phyloP scores from a whole-genome alignment of 2,797 vertebrate species.

The Sebastes miniatus region DNA sequence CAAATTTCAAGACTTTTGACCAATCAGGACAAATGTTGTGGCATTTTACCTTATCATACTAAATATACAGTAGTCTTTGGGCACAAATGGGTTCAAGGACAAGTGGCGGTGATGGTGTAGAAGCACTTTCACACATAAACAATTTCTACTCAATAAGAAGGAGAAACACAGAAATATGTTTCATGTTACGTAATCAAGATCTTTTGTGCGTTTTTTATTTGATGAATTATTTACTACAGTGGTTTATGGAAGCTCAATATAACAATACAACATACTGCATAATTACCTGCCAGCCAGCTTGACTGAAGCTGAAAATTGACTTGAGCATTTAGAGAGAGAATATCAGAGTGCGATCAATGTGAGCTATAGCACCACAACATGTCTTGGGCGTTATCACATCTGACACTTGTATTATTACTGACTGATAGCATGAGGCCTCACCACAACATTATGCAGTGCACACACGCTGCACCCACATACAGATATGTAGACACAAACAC shows the following conservation, averaged over 20 bases:
- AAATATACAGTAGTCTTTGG: no score
- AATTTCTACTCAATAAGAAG: neutral
- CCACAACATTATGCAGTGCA: neutral
- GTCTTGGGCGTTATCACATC: conserved; percentile 4
- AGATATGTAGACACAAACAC: conserved; percentile 27
- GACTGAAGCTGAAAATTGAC: neutral
- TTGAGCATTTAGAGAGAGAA: neutral
- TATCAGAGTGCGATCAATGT: neutral
- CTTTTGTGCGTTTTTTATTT: neutral
- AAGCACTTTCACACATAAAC: neutral
- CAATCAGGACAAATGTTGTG: no score
- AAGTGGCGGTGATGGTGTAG: neutral
- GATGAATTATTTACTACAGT: neutral
- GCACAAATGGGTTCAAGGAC: no score
- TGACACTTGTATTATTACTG: conserved; percentile 17
- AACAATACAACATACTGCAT: neutral
- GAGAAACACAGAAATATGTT: neutral
- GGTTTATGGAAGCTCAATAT: neutral
- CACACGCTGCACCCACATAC: conserved; percentile 2
- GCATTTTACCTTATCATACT: no score
- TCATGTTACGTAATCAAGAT: neutral
- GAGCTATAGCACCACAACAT: neutral
- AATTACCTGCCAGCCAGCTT: neutral
- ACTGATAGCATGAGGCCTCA: neutral
- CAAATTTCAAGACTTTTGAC: no score